Conservation (phyloP, 2,888 invertebrate species). For the Acronicta alni region DNA sequence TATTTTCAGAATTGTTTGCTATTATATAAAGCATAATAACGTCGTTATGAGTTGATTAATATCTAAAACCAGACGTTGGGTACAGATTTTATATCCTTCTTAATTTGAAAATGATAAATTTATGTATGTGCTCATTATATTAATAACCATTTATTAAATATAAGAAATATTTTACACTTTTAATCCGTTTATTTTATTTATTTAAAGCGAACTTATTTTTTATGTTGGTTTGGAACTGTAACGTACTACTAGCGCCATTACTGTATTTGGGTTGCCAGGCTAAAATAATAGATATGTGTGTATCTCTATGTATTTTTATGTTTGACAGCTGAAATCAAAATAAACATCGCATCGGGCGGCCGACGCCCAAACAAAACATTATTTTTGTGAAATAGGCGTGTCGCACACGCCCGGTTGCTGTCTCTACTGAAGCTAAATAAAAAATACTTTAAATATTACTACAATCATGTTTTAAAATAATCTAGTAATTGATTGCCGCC, state of each 20-base stretch:
- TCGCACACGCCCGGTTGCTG: constrained; percentile 49
- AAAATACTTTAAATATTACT: constrained; percentile 19
- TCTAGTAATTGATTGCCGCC: constrained; percentile 8
- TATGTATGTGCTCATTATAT: too few relatives aligned
- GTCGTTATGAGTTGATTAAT: too few relatives aligned
- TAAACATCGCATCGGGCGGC: constrained; percentile 62
- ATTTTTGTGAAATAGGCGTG: constrained; percentile 66
- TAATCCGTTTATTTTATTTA: too few relatives aligned
- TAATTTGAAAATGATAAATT: too few relatives aligned
- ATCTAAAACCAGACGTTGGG: too few relatives aligned
- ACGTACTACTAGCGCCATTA: constrained; percentile 45
- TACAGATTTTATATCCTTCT: too few relatives aligned
- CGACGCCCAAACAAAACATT: constrained; percentile 74
- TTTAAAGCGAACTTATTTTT: too few relatives aligned
- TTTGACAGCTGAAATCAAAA: constrained; percentile 65
- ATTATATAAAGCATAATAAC: too few relatives aligned
- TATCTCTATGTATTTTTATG: constrained; percentile 34
- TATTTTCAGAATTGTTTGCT: too few relatives aligned
- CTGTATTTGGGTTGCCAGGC: constrained; percentile 26
- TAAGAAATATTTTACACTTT: not conserved
- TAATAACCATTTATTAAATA: not conserved
- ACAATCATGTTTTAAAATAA: constrained; percentile 13
- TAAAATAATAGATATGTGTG: not conserved
- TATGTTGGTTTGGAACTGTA: not conserved
- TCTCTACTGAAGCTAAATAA: constrained; percentile 28